Evolutionary conservation across 2,113 vertebrate genomes (phyloP).

Genomic region (Paracanthobrama guichenoti): DNA sequence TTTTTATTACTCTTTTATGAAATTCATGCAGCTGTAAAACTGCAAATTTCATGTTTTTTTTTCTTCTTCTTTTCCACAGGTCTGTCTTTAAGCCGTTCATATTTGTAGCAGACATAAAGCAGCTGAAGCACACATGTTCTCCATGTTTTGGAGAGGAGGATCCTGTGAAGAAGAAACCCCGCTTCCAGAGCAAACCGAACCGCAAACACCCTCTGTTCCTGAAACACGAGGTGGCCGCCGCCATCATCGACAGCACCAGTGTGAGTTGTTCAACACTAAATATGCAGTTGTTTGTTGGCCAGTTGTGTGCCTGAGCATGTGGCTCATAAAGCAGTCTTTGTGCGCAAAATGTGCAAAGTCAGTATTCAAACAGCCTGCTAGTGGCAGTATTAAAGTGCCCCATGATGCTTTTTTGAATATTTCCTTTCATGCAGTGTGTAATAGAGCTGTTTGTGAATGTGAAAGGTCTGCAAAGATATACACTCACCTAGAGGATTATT

Average conservation of each 20-base stretch:
- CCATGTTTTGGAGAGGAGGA: conserved; percentile 85
- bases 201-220: conserved; percentile 88
- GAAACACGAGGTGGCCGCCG: conserved; percentile 82
- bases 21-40: background rate
- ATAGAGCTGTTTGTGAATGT: too few species aligned
- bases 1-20: background rate
- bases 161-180: conserved; percentile 84
- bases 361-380: too few species aligned
- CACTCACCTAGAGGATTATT: too few species aligned
- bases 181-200: conserved; percentile 87
- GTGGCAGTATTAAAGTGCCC: too few species aligned
- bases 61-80: conserved; percentile 66
- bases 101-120: conserved; percentile 81
- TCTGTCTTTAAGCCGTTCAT: conserved; percentile 96
- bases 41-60: conserved; percentile 2
- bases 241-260: conserved; percentile 75
- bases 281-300: too few species aligned
- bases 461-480: too few species aligned
- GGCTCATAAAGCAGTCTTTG: too few species aligned
- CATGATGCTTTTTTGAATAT: too few species aligned
- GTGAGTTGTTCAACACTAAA: conserved; percentile 63
- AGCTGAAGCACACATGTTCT: conserved; percentile 81
- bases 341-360: too few species aligned
- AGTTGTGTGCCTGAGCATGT: too few species aligned
- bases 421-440: too few species aligned